Evolutionary conservation across 2,113 vertebrate species (phyloP), one percentile per base, ranked within the genome.

Genomic region (Probosciger aterrimus): DNA sequence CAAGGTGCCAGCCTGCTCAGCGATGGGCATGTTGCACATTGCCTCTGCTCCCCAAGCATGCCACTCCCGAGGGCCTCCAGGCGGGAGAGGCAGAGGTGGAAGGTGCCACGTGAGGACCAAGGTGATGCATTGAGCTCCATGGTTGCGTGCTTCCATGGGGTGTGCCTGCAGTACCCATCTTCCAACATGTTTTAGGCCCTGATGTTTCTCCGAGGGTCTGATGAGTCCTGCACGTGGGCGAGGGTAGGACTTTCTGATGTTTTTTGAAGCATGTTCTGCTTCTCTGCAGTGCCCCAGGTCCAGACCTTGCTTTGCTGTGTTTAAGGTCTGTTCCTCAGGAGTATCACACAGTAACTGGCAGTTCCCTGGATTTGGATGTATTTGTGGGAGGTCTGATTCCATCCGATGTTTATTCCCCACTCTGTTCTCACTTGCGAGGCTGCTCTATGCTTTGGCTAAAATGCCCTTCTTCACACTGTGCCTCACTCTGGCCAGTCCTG

Each of bases 151-250:
- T 37, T 63, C 15, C 13, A 0, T n/a, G 43, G 33, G 50, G 9
- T 2, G 28, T 53, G 71, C 24, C 71, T 30, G 63, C 0, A 0
- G 31, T 14, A 41, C 24, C 43, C 47, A 2, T 33, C 82, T 79
- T 39, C 35, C 49, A 35, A 23, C 3, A 0, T 1, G 2, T 3
- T 76, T 35, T 19, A 47, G 53, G 49, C 41, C 14, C 35, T 46
- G 31, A 13, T 0, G 4, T 86, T 46, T 39, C 73, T 50, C 1
- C 0, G 37, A 31, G n/a, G 15, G 33, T 47, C 70, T 35, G 60
- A 41, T 0, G 4, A 52, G 35, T 57, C 37, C 35, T 3, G 0
- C 1, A 0, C 0, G 3, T 25, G 50, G 14, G 13, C 27, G n/a
- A 70, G 52, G n/a, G 22, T n/a, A 31, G 62, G 57, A 24, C 18